Evolutionary conservation across 2,797 vertebrate genomes (phyloP), one percentile per base, ranked within the genome.

Genomic region (Arrhamphus sclerolepis): DNA sequence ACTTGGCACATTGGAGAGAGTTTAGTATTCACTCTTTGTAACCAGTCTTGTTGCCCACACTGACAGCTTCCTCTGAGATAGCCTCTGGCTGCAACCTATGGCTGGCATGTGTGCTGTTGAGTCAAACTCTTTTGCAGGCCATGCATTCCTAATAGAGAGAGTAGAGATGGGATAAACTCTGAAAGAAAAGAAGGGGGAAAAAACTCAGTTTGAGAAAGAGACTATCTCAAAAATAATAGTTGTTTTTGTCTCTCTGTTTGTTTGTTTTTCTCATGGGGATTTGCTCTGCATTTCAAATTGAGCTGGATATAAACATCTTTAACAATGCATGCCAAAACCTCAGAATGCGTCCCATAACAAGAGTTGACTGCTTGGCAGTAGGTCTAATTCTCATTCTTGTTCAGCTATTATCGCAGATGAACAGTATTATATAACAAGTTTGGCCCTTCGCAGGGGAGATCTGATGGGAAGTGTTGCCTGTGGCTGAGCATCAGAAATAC

Each of bases 391-490:
- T 53, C 42, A 34, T 59, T 76, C 51, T 49, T 69, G 60, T 72
- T 21, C 56, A 65, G 66, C 57, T 43, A 21, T 47, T 62, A 71
- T 70, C 64, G 53, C 59, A 61, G 68, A 85, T 87, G 84, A 88
- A 84, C 56, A n/a, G 52, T 21, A 9, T 89, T 89, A 85, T 80
- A 80, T 82, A 88, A 87, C 10, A 41, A 1, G 17, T 42, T 50
- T 85, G 78, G 84, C 87, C 80, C 42, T 73, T 50, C 31, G 7
- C 60, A 29, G 14, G 56, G 81, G 79, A 86, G 76, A 88, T 86
- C 78, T 85, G 83, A 88, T 84, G 84, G 75, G 82, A 84, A 81
- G 28, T 7, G 56, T 50, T 70, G 80, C 42, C 56, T 73, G 46
- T 66, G 11, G 51, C 67, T 62, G 42, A 41, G 76, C 58, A 69